phyloP scores from a whole-genome alignment of 1,140 invertebrate species.

The Platorchestia sp. region DNA sequence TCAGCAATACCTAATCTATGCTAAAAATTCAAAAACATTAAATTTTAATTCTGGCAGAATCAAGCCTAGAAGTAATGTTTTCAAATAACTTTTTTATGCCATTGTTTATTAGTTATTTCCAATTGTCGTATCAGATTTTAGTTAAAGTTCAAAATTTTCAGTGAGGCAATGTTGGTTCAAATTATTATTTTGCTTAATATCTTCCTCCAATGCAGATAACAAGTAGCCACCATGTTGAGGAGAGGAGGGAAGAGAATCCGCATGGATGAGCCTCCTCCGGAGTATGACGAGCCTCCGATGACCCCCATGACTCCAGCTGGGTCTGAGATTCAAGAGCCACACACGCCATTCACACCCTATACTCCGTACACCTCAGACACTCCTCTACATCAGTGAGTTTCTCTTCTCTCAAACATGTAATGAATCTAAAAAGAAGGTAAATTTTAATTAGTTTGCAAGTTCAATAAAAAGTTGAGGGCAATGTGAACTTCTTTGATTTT shows the following conservation, averaged over 20 bases:
- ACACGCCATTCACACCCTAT: conserved; percentile 72
- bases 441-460: no score
- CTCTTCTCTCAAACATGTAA: neutral
- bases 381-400: conserved; percentile 72
- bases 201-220: neutral
- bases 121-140: neutral
- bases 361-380: conserved; percentile 71
- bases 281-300: conserved; percentile 84
- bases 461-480: no score
- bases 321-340: conserved; percentile 73
- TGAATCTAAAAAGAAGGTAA: neutral
- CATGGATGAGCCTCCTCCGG: conserved; percentile 89
- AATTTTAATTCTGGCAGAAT: neutral
- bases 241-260: conserved; percentile 89
- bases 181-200: neutral
- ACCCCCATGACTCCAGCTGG: conserved; percentile 78
- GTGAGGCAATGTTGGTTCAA: neutral
- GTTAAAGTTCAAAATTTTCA: neutral
- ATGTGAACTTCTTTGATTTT: no score
- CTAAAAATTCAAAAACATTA: neutral
- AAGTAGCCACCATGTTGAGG: conserved; percentile 78
- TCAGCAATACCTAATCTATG: no score
- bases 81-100: neutral
- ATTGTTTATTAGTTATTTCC: neutral
- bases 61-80: neutral